A percentile compares a stretch with the other conserved stretches of the same genome.
These are phyloP conservation scores for Solen grandis DNA, from an alignment of 1,140 invertebrate genomes.

Conservation along the genomic window DNA sequence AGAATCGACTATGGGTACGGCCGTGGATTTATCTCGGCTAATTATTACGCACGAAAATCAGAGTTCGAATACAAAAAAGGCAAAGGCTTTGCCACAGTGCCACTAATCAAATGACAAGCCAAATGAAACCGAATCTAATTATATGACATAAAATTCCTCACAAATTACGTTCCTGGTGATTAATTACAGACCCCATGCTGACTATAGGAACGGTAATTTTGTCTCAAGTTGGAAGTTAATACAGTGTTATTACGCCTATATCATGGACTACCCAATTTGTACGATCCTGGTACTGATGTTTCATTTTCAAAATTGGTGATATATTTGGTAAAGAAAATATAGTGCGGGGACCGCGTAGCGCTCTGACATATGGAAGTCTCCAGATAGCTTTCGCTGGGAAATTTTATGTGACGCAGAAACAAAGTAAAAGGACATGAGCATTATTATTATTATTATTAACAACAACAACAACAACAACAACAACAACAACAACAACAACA, in stretches of 20 bases:
- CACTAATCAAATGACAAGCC: not conserved
- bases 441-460: too few relatives aligned
- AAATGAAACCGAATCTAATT: not conserved
- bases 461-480: too few relatives aligned
- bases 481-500: too few relatives aligned
- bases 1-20: too few relatives aligned
- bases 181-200: not conserved
- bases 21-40: not conserved
- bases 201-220: not conserved
- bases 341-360: too few relatives aligned
- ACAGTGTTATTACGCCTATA: not conserved
- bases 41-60: not conserved
- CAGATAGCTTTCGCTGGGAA: too few relatives aligned
- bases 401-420: too few relatives aligned
- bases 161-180: not conserved
- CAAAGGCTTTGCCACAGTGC: not conserved
- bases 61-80: not conserved
- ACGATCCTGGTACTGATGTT: too few relatives aligned
- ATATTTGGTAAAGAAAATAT: too few relatives aligned
- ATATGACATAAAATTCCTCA: not conserved
- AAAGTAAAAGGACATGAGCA: too few relatives aligned
- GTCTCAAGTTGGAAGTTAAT: not conserved
- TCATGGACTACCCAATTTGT: not conserved
- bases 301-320: too few relatives aligned
- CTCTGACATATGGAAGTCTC: too few relatives aligned